Evolutionary conservation across 1,140 invertebrate species (phyloP), one percentile per base, ranked within the genome.

Genomic region (Drosophila malerkotliana): DNA sequence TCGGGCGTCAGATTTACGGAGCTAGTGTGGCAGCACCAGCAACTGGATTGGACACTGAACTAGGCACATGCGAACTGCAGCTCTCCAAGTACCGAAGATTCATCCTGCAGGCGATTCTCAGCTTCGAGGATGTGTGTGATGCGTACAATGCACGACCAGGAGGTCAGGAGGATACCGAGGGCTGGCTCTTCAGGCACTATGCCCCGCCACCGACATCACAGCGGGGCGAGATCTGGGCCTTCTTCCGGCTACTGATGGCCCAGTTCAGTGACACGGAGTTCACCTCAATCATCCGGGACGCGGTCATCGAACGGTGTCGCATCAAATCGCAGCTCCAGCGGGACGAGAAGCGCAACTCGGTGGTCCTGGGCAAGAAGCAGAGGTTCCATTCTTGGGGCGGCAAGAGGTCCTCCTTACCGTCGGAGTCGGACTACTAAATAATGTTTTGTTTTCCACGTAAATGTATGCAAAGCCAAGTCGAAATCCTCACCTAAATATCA

Each of bases 311-410:
- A 24, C 72, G 90, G 21, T 91, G 90, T 24, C 90, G 74, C 44
- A 56, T 87, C 3, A 90, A 90, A 24, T 78, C 69, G 1, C 82
- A 87, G 39, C 47, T 79, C 14, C 90, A 91, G 57, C 80, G 83
- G 3, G 89, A 91, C 45, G 90, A 91, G 32, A 91, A 91, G 59
- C 87, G 90, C 12, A 90, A 91, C 39, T 76, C 84, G 1, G 84
- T 91, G 41, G 84, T 91, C 4, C 59, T 91, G n/a, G 90, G 90
- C 48, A 92, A 92, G 62, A 92, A 91, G 58, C 81, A 88, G 41
- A 77, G 83, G 9, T 93, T 93, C 66, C 90, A 92, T 54, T 92
- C 91, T 5, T 93, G 92, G 90, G 89, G 85, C 28, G 90, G 92
- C 48, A 92, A 93, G 53, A 57, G 90, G n/a, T 73, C 90, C 0